Percentiles rank a stretch among this genome's conserved stretches.
These are phyloP conservation scores for Brachionus calyciflorus DNA, from an alignment of 1,140 invertebrate species.

Conservation along the genomic window DNA sequence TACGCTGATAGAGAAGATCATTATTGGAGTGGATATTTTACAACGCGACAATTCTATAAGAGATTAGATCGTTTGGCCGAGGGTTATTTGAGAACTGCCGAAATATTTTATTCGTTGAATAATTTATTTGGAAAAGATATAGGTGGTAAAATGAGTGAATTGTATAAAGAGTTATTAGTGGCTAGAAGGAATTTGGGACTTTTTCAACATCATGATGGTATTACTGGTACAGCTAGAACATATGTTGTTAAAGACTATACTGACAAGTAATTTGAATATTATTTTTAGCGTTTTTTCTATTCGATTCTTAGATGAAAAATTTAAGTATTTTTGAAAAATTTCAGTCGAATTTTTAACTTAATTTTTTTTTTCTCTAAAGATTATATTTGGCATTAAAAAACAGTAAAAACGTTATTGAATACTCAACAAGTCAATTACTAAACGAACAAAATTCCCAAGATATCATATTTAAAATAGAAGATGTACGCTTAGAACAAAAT, in stretches of 20 bases:
- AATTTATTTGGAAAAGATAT: neutral
- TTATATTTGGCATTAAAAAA: conserved; percentile 64
- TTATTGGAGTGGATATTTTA: conserved; percentile 98
- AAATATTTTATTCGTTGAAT: neutral
- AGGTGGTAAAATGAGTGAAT: neutral
- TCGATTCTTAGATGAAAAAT: no score
- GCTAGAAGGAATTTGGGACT: conserved; percentile 77
- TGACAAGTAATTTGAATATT: conserved; percentile 68
- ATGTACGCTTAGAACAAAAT: conserved; percentile 47
- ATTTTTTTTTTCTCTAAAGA: no score
- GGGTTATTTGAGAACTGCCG: conserved; percentile 30
- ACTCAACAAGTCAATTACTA: conserved; percentile 67
- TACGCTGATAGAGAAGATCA: conserved; percentile 94
- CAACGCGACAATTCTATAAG: conserved; percentile 72
- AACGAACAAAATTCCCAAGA: conserved; percentile 25
- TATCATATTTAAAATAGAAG: conserved; percentile 45
- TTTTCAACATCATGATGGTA: conserved; percentile 96
- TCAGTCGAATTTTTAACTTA: no score
- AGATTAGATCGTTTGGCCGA: conserved; percentile 39
- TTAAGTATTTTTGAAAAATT: no score
- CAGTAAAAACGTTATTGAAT: conserved; percentile 71
- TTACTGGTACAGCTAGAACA: conserved; percentile 88
- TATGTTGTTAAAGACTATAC: conserved; percentile 89
- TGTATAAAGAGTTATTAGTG: conserved; percentile 17
- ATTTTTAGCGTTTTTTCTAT: no score